Conservation (phyloP, 2,888 invertebrate genomes). For the Toxonevra muliebris region DNA sequence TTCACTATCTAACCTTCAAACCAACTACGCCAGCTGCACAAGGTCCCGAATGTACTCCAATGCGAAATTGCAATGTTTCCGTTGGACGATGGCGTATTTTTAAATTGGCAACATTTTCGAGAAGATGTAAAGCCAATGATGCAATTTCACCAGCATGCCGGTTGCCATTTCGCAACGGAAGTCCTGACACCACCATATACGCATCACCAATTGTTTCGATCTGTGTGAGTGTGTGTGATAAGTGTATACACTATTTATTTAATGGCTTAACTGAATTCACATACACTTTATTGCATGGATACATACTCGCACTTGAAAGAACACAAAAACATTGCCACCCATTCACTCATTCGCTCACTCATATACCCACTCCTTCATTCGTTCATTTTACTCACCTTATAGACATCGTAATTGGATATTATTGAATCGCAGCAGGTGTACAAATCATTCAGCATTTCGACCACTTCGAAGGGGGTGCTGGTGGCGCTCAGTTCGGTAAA, state of each 20-base stretch:
- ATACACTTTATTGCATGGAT: too few species aligned
- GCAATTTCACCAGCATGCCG: constrained; percentile 83
- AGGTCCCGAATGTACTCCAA: constrained; percentile 77
- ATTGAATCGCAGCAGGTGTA: constrained; percentile 90
- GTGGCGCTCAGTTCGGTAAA: constrained; percentile 82
- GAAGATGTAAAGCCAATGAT: constrained; percentile 78
- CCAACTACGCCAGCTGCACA: constrained; percentile 87
- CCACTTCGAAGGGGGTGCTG: constrained; percentile 84
- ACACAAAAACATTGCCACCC: not conserved
- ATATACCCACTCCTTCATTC: not conserved
- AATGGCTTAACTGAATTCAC: too few species aligned
- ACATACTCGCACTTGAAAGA: too few species aligned
- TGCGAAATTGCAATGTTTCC: constrained; percentile 75
- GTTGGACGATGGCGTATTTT: constrained; percentile 75
- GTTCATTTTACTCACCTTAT: constrained; percentile 70
- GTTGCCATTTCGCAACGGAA: constrained; percentile 78
- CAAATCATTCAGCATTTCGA: constrained; percentile 85
- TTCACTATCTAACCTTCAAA: constrained; percentile 62
- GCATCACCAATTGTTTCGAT: constrained; percentile 87
- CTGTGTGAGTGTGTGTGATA: constrained; percentile 38
- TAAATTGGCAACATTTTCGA: constrained; percentile 76
- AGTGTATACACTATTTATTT: too few species aligned
- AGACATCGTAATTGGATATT: constrained; percentile 86
- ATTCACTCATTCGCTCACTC: not conserved
- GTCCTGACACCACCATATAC: constrained; percentile 83